These are phyloP conservation scores for Taenioides sp. DNA, from an alignment of 2,797 vertebrate genomes.

Conservation along the genomic window DNA sequence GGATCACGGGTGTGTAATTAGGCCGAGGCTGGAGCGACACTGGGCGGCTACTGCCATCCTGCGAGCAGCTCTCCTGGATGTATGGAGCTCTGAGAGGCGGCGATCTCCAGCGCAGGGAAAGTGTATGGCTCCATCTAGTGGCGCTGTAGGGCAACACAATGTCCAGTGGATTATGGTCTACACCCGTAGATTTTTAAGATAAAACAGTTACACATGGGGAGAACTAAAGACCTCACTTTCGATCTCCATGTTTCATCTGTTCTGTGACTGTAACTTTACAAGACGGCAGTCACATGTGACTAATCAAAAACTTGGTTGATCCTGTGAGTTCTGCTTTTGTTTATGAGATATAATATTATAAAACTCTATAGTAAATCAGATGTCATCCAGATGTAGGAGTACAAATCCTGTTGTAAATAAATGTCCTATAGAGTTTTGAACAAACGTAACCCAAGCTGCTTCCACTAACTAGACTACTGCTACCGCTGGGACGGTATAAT, in stretches of 20 bases:
- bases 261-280: no score
- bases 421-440: no score
- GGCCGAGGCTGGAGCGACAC: neutral
- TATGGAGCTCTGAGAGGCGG: neutral
- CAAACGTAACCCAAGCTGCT: no score
- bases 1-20: constrained; percentile 61
- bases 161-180: neutral
- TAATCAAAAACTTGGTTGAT: neutral
- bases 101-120: neutral
- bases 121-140: neutral
- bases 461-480: no score
- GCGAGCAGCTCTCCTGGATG: neutral
- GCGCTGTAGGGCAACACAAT: neutral
- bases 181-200: neutral
- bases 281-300: neutral
- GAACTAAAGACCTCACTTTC: neutral
- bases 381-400: no score
- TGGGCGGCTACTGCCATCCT: constrained; percentile 47
- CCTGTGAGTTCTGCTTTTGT: neutral
- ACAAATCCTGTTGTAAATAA: no score
- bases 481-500: no score
- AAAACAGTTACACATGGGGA: neutral
- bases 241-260: neutral
- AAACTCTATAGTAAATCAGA: no score
- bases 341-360: no score